phyloP scores from a whole-genome alignment of 2,888 invertebrate species.

The Diarsia mendica region DNA sequence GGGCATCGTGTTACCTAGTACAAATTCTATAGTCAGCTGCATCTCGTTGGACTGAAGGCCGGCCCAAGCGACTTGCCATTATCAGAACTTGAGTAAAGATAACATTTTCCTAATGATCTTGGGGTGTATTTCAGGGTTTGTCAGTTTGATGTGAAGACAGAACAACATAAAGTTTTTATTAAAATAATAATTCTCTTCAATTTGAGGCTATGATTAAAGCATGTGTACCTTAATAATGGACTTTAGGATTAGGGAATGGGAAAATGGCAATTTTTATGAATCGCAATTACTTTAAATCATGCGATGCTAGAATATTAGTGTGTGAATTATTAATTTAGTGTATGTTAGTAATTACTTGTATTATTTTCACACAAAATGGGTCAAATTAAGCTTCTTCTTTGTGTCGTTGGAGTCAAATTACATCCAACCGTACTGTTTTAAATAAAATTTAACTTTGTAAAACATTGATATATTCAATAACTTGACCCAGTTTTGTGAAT shows the following conservation, averaged over 20 bases:
- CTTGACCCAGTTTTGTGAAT: constrained; percentile 10
- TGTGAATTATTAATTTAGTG: not conserved
- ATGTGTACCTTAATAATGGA: not conserved
- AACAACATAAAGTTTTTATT: too few species aligned
- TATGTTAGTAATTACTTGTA: not conserved
- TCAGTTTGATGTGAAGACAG: not conserved
- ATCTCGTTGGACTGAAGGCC: too few species aligned
- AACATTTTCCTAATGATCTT: not conserved
- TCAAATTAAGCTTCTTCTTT: not conserved
- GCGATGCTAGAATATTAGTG: not conserved
- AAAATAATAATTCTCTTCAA: not conserved
- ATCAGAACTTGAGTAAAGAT: not conserved
- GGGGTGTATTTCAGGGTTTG: not conserved
- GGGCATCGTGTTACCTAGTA: too few species aligned
- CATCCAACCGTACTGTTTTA: not conserved
- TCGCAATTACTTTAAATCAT: constrained; percentile 35
- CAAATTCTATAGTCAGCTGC: too few species aligned
- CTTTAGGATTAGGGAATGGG: not conserved
- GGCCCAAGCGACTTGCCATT: too few species aligned
- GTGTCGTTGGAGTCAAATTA: not conserved
- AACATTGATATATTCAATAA: too few species aligned
- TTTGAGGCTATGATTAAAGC: constrained; percentile 4
- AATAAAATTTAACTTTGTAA: constrained; percentile 8
- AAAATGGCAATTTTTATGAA: constrained; percentile 37
- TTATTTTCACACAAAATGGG: not conserved